phyloP scores from a whole-genome alignment of 2,797 vertebrate species.

The Mormyrus hasselquistii region DNA sequence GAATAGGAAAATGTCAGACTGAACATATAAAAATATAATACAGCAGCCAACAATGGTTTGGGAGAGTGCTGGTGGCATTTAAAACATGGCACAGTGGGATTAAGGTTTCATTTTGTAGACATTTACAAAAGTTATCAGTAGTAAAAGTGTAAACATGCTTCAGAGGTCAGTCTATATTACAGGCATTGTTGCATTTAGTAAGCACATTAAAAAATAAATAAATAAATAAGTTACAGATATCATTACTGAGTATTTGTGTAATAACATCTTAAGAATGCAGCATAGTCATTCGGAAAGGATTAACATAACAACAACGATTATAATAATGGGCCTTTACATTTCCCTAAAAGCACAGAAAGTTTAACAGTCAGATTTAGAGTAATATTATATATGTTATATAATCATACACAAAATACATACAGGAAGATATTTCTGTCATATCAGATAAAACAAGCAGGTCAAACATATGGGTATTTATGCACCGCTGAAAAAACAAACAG shows the following conservation, averaged over 20 bases:
- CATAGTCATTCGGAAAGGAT: background rate
- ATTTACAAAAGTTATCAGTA: background rate
- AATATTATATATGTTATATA: slow-evolving; percentile 7
- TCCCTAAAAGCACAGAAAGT: background rate
- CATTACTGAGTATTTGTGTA: background rate
- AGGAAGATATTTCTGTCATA: background rate
- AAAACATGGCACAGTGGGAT: slow-evolving; percentile 11
- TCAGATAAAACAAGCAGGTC: slow-evolving; percentile 3
- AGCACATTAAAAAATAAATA: background rate
- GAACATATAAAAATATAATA: slow-evolving; percentile 11
- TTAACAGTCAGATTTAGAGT: slow-evolving; percentile 18
- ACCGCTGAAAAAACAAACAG: background rate
- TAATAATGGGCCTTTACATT: background rate
- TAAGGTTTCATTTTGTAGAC: background rate
- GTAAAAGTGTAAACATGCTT: slow-evolving; percentile 24
- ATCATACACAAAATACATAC: background rate
- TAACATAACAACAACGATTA: background rate
- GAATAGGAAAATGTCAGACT: background rate
- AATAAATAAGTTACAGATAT: background rate
- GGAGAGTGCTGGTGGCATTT: slow-evolving; percentile 14
- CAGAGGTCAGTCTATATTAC: background rate
- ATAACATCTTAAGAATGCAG: background rate
- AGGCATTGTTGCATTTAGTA: background rate
- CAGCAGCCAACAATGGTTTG: background rate
- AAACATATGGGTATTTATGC: background rate